Base-by-base conservation (phyloP, 2,888 invertebrate species). In the Morpho deidamia region DNA sequence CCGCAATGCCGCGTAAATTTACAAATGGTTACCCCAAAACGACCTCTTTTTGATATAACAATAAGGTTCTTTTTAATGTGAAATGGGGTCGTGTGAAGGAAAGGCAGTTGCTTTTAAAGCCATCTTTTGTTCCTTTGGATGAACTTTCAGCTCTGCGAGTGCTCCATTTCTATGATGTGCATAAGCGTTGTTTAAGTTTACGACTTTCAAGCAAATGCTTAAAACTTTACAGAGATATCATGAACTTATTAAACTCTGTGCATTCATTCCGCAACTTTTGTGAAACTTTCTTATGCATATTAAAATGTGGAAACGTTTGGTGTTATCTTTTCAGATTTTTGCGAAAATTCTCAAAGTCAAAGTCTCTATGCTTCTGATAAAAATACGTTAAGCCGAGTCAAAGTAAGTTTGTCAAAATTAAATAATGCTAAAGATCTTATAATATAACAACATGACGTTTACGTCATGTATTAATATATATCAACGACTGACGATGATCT, bases 71-170 rank as follows among this genome's bases (percentile, higher is more conserved):
- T 51, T 51, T 56, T 51, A 55, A n/a, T 32, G 34, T 44, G n/a
- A 55, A 45, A 51, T 11, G 47, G 38, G 49, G 48, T 38, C 43
- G 44, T 47, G 44, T 37, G 51, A 58, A 58, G 57, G 57, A 60
- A 60, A 55, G 60, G 54, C 52, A 55, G 51, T 42, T 47, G 51
- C 53, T 51, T 60, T 58, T 54, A 57, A 59, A 61, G 57, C 54
- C 59, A 53, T 39, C 59, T 58, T 64, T 65, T 65, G 64, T 64
- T 61, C 55, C 51, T 58, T 61, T 51, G 49, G 56, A 56, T 55
- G 51, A 59, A 63, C 55, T 61, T 57, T 53, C 55, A 54, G 58
- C 49, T 47, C 44, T 49, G 44, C 43, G 48, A 58, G 51, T 51
- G 51, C 55, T 47, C 55, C 44, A 55, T 56, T 58, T 60, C 50